Conservation (phyloP, 53 echinoderm and acorn worm species). For the Hippasteria phrygiana region DNA sequence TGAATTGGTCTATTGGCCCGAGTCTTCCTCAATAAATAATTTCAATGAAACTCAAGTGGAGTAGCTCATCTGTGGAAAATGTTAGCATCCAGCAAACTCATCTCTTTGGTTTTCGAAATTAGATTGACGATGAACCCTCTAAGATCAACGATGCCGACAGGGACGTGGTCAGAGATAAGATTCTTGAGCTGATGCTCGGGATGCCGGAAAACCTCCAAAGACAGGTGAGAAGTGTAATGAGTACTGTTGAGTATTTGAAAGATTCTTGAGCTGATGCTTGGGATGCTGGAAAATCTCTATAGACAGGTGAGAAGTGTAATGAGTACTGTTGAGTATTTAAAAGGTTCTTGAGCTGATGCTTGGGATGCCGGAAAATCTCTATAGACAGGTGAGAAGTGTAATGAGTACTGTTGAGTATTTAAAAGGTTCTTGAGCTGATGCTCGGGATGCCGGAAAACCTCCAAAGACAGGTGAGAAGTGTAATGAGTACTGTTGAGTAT, state of each 20-base stretch:
- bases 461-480: constrained; percentile 84
- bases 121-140: constrained; percentile 87
- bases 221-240: constrained; percentile 71
- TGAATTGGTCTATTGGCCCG: no score
- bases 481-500: background rate
- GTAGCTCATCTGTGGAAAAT: no score
- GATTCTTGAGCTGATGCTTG: constrained; percentile 93
- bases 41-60: no score
- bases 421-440: constrained; percentile 93
- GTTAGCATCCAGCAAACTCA: background rate
- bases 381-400: constrained; percentile 81
- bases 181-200: constrained; percentile 90
- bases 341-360: constrained; percentile 94
- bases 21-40: no score
- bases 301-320: constrained; percentile 75
- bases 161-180: constrained; percentile 81
- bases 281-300: constrained; percentile 88
- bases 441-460: constrained; percentile 89
- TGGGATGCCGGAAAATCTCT: constrained; percentile 86
- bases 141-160: constrained; percentile 89
- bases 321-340: background rate
- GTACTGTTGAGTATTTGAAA: constrained; percentile 11
- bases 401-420: background rate
- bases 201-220: constrained; percentile 90
- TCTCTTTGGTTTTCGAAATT: background rate